Base-by-base conservation (phyloP, 2,113 vertebrate species). In the Clinocottus analis region DNA sequence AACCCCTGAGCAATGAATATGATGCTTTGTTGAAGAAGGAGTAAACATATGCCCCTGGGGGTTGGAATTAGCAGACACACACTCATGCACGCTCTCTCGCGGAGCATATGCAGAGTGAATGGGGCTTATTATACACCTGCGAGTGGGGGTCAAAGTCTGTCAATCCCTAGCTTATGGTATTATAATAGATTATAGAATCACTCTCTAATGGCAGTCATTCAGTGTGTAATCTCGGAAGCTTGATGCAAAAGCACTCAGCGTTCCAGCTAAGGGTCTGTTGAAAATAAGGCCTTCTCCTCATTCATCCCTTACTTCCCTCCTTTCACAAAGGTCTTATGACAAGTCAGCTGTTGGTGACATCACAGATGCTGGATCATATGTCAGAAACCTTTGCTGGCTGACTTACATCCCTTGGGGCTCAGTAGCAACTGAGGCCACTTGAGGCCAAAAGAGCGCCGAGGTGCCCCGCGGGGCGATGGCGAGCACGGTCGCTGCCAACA, bases 131-230 rank as follows among this genome's bases (percentile, higher is more conserved):
- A 97, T 97, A 92, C 90, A 97, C 96, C 96, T 97, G 95, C 27
- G 76, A 76, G 75, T 95, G 93, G 95, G 56, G 97, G 97, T 96
- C 97, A 97, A 97, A 97, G 96, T 98, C 97, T 97, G 92, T 94
- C 94, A 95, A 95, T 94, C 96, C 94, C 93, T 92, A 93, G 96
- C 93, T 98, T 97, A 98, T 95, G 90, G 95, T 95, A 96, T 97
- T 97, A 98, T 94, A 93, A 94, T 95, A 96, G 95, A 98, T 98
- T 97, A 97, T 96, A 96, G 95, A 97, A 97, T 97, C 96, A 96
- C 92, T 97, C 95, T 93, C 96, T 96, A 96, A 95, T 95, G 94
- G 93, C 94, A 95, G 95, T 96, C 94, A 94, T 93, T 96, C 94
- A 96, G 95, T 95, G 96, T 96, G 91, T 94, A 96, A 96, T 89